These are phyloP conservation scores for Manis pentadactyla DNA, from an alignment of 2,797 vertebrate genomes.

Conservation along the genomic window DNA sequence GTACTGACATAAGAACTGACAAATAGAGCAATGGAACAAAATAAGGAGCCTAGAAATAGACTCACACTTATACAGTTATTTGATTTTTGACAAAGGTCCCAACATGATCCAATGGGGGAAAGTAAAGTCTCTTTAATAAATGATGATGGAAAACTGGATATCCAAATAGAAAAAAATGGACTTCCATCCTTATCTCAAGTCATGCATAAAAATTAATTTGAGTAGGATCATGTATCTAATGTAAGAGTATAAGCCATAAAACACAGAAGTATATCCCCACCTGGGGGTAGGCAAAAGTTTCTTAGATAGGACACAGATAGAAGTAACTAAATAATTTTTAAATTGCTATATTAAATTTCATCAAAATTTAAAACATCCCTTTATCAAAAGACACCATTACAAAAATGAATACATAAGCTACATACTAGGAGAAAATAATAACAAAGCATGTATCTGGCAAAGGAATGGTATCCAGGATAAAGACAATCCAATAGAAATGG, in stretches of 20 bases:
- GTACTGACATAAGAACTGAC: background rate
- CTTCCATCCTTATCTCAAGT: background rate
- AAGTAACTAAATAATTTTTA: background rate
- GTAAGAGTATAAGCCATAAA: conserved; percentile 1
- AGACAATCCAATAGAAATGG: conserved; percentile 19
- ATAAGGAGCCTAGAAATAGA: background rate
- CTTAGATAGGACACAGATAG: background rate
- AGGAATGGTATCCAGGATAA: background rate
- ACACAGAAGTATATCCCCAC: background rate
- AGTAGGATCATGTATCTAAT: background rate
- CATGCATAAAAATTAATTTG: background rate
- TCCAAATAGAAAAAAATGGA: background rate
- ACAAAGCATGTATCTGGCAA: background rate
- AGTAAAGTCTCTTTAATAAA: background rate
- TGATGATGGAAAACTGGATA: background rate
- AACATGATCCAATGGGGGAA: background rate
- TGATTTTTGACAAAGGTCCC: background rate
- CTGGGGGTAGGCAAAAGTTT: background rate
- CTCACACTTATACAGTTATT: background rate
- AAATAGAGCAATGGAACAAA: background rate
- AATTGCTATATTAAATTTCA: background rate
- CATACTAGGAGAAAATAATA: background rate
- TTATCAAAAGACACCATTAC: background rate
- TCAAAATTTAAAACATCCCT: conserved; percentile 27
- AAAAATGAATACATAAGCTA: background rate